Conservation (phyloP, 2,888 invertebrate genomes). For the Dasypolia templi region DNA sequence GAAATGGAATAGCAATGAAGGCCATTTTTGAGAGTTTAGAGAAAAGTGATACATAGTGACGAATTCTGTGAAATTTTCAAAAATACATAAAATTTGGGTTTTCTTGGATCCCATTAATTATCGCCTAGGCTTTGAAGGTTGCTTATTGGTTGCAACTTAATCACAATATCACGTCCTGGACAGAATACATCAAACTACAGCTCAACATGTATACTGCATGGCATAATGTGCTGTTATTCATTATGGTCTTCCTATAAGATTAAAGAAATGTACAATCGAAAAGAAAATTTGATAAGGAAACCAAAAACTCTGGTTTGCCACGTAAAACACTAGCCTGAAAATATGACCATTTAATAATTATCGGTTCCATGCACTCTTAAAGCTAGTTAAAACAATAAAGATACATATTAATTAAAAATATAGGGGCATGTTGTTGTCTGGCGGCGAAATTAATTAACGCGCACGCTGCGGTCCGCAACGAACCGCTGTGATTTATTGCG, state of each 20-base stretch:
- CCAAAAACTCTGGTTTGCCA: background rate
- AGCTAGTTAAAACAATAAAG: slow-evolving; percentile 61
- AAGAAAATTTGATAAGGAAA: background rate
- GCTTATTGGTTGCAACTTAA: too few relatives aligned
- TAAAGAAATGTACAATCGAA: background rate
- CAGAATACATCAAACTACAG: too few relatives aligned
- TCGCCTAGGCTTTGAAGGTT: too few relatives aligned
- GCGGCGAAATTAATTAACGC: slow-evolving; percentile 78
- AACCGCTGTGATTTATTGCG: slow-evolving; percentile 60
- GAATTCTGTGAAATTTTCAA: too few relatives aligned
- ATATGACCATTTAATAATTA: slow-evolving; percentile 23
- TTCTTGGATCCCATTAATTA: too few relatives aligned
- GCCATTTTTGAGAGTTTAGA: too few relatives aligned
- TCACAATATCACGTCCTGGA: too few relatives aligned
- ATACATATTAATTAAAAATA: slow-evolving; percentile 76
- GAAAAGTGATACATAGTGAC: too few relatives aligned
- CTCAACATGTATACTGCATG: too few relatives aligned
- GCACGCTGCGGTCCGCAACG: slow-evolving; percentile 61
- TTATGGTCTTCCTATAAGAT: background rate
- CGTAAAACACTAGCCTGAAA: background rate
- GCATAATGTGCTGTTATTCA: too few relatives aligned
- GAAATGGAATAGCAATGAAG: too few relatives aligned
- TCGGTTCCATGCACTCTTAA: slow-evolving; percentile 24
- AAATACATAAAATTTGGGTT: too few relatives aligned
- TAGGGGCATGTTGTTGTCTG: slow-evolving; percentile 68